Evolutionary conservation across 1,140 invertebrate genomes (phyloP), one percentile per base, ranked within the genome.

Genomic region (Conopomorpha cramerella): DNA sequence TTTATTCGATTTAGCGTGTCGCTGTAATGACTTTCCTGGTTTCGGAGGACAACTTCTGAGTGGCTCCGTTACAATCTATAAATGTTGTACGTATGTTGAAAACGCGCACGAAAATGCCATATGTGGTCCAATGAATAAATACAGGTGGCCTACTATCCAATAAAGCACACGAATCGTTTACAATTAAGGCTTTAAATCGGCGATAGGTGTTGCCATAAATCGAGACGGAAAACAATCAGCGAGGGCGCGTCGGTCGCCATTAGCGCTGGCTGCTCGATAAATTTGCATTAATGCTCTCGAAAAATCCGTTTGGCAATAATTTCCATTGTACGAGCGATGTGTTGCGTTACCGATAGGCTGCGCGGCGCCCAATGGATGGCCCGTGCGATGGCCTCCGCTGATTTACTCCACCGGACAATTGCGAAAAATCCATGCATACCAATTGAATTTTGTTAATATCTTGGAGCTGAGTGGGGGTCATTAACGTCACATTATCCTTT

Each of bases 161-260:
- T 76, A 76, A 76, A 76, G 68, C 71, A 76, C 59, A 53, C 47
- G 63, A 66, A 74, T 67, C 65, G 67, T 70, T 72, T 68, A 68
- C 67, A 72, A 76, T 76, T 76, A 76, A 76, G 67, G 60, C 66
- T 72, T 76, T 76, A 76, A 72, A 76, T 72, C 71, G 68, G 67
- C 66, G 72, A 76, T 76, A 76, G 71, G 71, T 72, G 71, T 72
- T 72, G 67, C 65, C 58, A 76, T 72, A 76, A 76, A 76, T 76
- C 53, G 60, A 56, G 55, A 41, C 61, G 64, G 67, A 67, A 76
- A 76, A 76, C 71, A 76, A 76, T 76, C 71, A 76, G 64, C 71
- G 67, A n/a, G 55, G 51, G 40, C 61, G 63, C 67, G 67, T 70
- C 59, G 65, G n/a, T 66, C 55, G 67, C 67, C 68, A 72, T 76